Evolutionary conservation across 2,888 invertebrate species (phyloP), one percentile per base, ranked within the genome.

Genomic region (Morpho helenor): DNA sequence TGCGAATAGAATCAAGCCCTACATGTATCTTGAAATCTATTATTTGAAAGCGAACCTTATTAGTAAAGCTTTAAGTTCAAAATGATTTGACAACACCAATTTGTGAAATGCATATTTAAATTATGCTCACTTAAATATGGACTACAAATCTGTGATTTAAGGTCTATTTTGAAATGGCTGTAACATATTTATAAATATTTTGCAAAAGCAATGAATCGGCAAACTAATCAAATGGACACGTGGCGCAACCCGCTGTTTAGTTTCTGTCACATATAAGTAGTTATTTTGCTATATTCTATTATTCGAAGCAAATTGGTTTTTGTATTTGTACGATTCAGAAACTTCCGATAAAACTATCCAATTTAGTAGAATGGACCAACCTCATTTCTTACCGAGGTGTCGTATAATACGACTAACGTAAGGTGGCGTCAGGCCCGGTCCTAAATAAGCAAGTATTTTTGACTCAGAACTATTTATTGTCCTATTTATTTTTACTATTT

Each of bases 221-320:
- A 73, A 82, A 82, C 80, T 82, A 87, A 87, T 88, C 84, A 82
- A 80, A 74, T 60, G 64, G 80, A 65, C 87, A 86, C 87, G 87
- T 86, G 85, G 64, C 74, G 39, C 31, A 48, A 59, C 61, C 57
- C 51, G 59, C 8, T 49, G 57, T 52, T 40, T 51, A 55, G 45
- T 52, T 59, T 61, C 52, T 59, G 57, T 55, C 59, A 61, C 63
- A 52, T 59, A 56, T 63, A 63, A 59, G 43, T 50, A 56, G 52
- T 68, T 61, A 61, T 62, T 56, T 52, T 47, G 8, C 46, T 54
- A 7, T 53, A 54, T 56, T 54, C 23, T 56, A 45, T 10, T 40
- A 7, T 51, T 52, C 44, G 4, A 10, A 7, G 22, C 41, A 42
- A 47, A 44, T 23, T 41, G 51, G 10, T 52, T 43, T 6, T 50